Conservation (phyloP, 2,888 invertebrate genomes). For the Netelia virgata region DNA sequence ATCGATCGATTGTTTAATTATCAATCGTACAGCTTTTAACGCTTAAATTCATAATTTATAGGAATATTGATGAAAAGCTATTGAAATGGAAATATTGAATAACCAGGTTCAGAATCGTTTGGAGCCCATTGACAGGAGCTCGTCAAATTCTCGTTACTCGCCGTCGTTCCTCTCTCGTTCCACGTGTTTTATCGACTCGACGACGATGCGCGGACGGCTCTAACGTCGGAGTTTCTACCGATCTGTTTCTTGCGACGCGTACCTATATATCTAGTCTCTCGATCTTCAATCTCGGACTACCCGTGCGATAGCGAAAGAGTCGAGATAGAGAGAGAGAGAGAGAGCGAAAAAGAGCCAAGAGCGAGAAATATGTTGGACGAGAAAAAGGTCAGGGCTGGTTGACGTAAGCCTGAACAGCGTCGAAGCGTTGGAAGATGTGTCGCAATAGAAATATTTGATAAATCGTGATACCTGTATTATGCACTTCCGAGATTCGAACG, state of each 20-base stretch:
- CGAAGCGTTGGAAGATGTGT: slow-evolving; percentile 20
- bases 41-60: background rate
- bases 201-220: background rate
- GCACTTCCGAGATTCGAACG: slow-evolving; percentile 26
- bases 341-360: slow-evolving; percentile 2
- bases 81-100: background rate
- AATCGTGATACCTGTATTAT: slow-evolving; percentile 42
- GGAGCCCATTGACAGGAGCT: background rate
- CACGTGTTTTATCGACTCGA: background rate
- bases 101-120: background rate
- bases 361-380: slow-evolving; percentile 32
- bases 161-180: background rate
- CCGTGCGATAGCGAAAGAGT: slow-evolving; percentile 6
- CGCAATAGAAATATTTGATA: slow-evolving; percentile 53
- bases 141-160: background rate
- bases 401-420: slow-evolving; percentile 31
- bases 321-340: slow-evolving; percentile 22
- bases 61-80: background rate
- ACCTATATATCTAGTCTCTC: slow-evolving; percentile 46
- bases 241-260: slow-evolving; percentile 31
- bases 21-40: background rate
- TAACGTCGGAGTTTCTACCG: background rate
- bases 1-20: background rate
- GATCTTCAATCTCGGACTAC: slow-evolving; percentile 25
- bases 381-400: slow-evolving; percentile 53